Percentiles rank a stretch among this genome's conserved stretches.
These are phyloP conservation scores for Beroe forskalii DNA, from an alignment of 37 sponge, comb jelly and placozoan genomes.

Conservation along the genomic window DNA sequence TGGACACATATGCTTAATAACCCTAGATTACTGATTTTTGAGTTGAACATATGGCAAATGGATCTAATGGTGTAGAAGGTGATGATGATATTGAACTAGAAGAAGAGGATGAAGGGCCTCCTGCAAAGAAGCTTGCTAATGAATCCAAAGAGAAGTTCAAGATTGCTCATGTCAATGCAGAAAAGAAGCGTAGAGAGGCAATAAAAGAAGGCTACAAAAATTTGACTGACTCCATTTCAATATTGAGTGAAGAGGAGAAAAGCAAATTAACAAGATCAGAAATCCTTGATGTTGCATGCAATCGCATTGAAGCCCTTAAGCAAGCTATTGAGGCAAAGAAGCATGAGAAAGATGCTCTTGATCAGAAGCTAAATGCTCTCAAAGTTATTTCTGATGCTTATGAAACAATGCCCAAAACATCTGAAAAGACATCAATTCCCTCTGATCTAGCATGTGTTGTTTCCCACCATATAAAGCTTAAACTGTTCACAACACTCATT, in stretches of 20 bases:
- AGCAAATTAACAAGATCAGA: conserved; percentile 4
- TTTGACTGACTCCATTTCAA: background rate
- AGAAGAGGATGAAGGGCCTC: conserved; percentile 1
- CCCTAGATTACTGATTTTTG: no score
- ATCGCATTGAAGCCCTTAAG: background rate
- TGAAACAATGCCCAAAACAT: conserved; percentile 24
- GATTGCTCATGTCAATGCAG: conserved; percentile 17
- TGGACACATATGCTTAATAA: no score
- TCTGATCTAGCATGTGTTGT: conserved; percentile 42
- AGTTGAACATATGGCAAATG: background rate
- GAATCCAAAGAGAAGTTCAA: background rate
- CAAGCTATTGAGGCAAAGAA: conserved; percentile 12
- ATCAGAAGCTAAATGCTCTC: background rate
- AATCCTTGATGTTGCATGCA: background rate
- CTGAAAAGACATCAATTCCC: conserved; percentile 34
- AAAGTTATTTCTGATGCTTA: conserved; percentile 37
- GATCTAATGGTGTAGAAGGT: background rate
- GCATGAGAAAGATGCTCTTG: conserved; percentile 7
- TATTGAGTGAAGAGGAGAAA: conserved; percentile 10
- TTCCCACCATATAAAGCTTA: conserved; percentile 30
- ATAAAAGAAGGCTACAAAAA: conserved; percentile 4
- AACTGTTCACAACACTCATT: conserved; percentile 46
- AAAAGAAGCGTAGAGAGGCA: conserved; percentile 11
- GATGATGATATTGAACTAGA: conserved; percentile 10
- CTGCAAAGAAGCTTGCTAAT: background rate